Conservation (phyloP, 2,113 vertebrate species). For the Tragelaphus strepsiceros region DNA sequence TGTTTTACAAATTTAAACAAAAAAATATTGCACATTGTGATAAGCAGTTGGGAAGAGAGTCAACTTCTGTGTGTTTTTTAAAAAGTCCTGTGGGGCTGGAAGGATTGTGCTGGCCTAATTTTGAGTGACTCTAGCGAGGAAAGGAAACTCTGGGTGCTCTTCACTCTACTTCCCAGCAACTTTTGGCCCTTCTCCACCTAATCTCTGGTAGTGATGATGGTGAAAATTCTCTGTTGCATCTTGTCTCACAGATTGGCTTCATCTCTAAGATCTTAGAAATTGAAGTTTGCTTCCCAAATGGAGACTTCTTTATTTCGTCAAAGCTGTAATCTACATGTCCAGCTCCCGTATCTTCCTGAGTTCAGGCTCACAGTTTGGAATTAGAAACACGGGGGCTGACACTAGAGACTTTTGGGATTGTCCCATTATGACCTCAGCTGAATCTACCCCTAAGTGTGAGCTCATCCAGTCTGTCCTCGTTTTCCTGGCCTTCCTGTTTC, state of each 20-base stretch:
- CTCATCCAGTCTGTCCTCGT: background rate
- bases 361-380: background rate
- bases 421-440: background rate
- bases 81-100: background rate
- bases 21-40: conserved; percentile 14
- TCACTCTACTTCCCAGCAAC: background rate
- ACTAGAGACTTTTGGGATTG: background rate
- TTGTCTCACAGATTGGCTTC: background rate
- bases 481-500: background rate
- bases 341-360: background rate
- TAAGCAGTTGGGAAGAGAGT: conserved; percentile 23
- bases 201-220: background rate
- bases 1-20: background rate
- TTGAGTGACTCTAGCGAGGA: background rate
- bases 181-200: background rate
- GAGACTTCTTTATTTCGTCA: background rate
- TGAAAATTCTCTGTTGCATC: background rate
- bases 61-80: background rate
- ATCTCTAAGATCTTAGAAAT: background rate
- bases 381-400: background rate
- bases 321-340: background rate
- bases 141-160: background rate
- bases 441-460: background rate
- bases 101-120: background rate
- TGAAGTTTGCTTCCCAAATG: background rate